Evolutionary conservation across 2,113 vertebrate species (phyloP).

Genomic region (Eolophus roseicapilla): DNA sequence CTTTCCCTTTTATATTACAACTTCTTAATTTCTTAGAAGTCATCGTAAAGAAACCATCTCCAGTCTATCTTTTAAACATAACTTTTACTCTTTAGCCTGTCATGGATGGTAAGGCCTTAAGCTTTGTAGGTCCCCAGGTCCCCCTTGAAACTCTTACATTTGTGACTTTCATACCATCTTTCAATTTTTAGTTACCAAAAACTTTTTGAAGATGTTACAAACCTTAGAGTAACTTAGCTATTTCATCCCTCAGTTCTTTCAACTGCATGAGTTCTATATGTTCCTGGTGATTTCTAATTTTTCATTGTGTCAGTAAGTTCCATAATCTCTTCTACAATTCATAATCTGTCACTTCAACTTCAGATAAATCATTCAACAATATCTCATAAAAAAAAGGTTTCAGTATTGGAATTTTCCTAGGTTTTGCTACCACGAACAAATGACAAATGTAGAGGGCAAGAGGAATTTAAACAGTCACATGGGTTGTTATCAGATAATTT

Average conservation of each 20-base stretch:
- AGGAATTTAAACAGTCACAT: neutral
- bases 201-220: neutral
- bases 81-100: neutral
- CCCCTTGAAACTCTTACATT: neutral
- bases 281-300: neutral
- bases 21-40: neutral
- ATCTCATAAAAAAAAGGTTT: neutral
- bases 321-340: neutral
- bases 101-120: neutral
- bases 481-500: neutral
- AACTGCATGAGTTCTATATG: neutral
- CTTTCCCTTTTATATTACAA: neutral
- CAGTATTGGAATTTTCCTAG: neutral
- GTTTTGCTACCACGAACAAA: neutral
- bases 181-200: neutral
- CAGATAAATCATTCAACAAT: neutral
- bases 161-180: neutral
- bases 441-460: neutral
- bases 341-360: neutral
- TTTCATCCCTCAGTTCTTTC: neutral
- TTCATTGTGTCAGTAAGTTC: neutral
- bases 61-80: neutral
- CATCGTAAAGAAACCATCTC: neutral
- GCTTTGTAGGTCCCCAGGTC: neutral
- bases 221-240: neutral